Conservation (phyloP, 2,888 invertebrate species). For the Netelia virgata region DNA sequence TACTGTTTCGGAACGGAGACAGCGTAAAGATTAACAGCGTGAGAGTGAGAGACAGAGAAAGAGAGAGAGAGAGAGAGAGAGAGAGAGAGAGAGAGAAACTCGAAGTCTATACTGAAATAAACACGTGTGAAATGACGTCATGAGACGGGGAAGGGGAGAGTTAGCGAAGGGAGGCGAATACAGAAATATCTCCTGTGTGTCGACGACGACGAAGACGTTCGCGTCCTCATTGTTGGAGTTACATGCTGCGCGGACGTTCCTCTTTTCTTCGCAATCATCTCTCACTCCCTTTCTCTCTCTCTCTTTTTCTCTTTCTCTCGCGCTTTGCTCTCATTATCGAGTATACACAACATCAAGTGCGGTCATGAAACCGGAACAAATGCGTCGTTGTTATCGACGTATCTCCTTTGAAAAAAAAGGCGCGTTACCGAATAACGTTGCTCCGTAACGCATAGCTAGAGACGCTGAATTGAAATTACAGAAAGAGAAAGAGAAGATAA, state of each 20-base stretch:
- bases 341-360: slow-evolving; percentile 16
- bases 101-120: slow-evolving; percentile 77
- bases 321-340: neutral
- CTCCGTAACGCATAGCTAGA: slow-evolving; percentile 11
- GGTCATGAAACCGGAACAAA: slow-evolving; percentile 51
- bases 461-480: slow-evolving; percentile 11
- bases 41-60: slow-evolving; percentile 30
- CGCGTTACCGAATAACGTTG: slow-evolving; percentile 27
- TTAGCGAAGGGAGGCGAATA: slow-evolving; percentile 53
- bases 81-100: slow-evolving; percentile 41
- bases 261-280: neutral
- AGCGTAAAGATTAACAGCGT: slow-evolving; percentile 34
- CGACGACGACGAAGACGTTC: slow-evolving; percentile 68
- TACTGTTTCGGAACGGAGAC: slow-evolving; percentile 37
- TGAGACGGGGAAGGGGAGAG: slow-evolving; percentile 37
- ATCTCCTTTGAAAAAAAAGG: slow-evolving; percentile 20
- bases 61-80: slow-evolving; percentile 38
- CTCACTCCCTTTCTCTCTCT: neutral
- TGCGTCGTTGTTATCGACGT: slow-evolving; percentile 39
- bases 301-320: neutral
- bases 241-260: slow-evolving; percentile 25
- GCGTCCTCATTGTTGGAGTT: slow-evolving; percentile 57
- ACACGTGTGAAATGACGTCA: slow-evolving; percentile 81
- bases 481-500: slow-evolving; percentile 1
- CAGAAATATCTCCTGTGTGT: slow-evolving; percentile 70